Base-by-base conservation (phyloP, 2,797 vertebrate genomes). In the Propithecus deckenii region DNA sequence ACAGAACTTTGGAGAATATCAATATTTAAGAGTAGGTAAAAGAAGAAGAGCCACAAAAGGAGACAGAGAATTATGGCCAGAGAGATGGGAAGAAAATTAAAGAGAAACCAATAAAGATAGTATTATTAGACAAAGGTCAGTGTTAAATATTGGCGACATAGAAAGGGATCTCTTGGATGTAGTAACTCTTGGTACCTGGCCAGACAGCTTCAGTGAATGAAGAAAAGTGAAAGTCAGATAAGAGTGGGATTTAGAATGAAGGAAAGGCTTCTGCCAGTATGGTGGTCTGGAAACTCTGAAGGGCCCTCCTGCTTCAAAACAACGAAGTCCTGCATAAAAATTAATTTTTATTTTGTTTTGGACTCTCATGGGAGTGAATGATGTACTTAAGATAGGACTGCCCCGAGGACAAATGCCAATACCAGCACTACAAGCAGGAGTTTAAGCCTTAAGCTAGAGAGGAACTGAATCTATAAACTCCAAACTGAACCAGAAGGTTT, bases 401-500 rank as follows among this genome's bases (percentile, higher is more conserved):
- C 15, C 57, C 50, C 65, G 20, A 93, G 61, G 38, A 32, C 69
- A 94, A 86, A 93, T 86, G 50, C 38, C 20, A 75, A 30, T 67
- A 28, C 63, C 41, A 35, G 22, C 52, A n/a, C 81, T 72, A 52
- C 1, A 50, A 52, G 48, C 35, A 88, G 81, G 23, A 71, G 5
- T 59, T 61, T 48, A 84, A 88, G 18, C 35, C 55, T 91, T 86
- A 59, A 95, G 32, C 63, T 79, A n/a, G 20, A 43, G 43, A 89
- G 43, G n/a, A 94, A 71, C n/a, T 79, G 67, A 91, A 48, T 57
- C 87, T 94, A 6, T 75, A 85, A 65, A 87, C 75, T 87, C 41
- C 76, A 96, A 71, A 81, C 52, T 85, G 86, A 95, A 90, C 74
- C n/a, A 80, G 80, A 91, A 84, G 81, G 35, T 76, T 78, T 67